Conservation (phyloP, 1,140 invertebrate genomes). For the Bombus turneri region DNA sequence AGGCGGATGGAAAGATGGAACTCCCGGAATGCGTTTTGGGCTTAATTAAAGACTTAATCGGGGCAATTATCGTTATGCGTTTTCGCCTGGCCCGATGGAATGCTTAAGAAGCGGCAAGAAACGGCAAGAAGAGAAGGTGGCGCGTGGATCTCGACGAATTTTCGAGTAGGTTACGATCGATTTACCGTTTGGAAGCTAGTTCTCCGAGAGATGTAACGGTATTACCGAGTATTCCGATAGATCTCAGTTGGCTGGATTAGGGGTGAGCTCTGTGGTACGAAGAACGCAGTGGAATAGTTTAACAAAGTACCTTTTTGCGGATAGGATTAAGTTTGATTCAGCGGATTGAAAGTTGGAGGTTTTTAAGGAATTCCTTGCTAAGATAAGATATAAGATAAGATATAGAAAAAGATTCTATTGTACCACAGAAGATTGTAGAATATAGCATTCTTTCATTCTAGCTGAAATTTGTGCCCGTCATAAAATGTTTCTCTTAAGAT, state of each 20-base stretch:
- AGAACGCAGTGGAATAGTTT: background rate
- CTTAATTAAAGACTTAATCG: conserved; percentile 49
- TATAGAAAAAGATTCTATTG: background rate
- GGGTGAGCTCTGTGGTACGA: background rate
- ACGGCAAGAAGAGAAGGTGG: background rate
- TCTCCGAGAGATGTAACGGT: background rate
- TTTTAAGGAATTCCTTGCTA: background rate
- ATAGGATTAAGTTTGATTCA: background rate
- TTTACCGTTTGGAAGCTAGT: background rate
- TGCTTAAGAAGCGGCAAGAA: conserved; percentile 2
- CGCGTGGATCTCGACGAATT: background rate
- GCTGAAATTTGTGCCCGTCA: background rate
- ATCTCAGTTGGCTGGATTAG: background rate
- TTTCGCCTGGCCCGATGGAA: conserved; percentile 21
- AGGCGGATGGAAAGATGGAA: conserved; percentile 27
- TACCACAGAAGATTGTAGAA: background rate
- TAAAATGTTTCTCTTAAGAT: background rate
- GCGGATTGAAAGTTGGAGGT: background rate
- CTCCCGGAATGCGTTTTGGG: conserved; percentile 36
- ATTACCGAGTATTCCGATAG: background rate
- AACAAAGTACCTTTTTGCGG: background rate
- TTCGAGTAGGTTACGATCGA: background rate
- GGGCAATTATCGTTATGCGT: conserved; percentile 47
- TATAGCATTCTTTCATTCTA: background rate
- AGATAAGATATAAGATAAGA: background rate